Evolutionary conservation across 2,113 vertebrate species (phyloP).

Genomic region (Vidua macroura): DNA sequence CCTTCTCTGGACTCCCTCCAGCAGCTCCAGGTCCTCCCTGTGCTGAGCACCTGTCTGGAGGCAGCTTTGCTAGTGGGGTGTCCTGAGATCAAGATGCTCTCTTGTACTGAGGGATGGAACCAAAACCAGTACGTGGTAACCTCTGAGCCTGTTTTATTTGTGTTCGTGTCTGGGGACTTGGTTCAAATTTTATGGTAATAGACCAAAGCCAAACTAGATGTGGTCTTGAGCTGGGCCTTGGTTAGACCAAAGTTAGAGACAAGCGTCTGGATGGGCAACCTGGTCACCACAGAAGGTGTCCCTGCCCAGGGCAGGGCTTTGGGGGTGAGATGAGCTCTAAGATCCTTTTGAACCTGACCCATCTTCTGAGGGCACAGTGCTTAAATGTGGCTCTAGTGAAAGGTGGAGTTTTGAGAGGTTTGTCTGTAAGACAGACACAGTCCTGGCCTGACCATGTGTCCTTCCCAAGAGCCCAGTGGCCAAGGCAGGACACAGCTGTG

Average conservation of each 20-base stretch:
- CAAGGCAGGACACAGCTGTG: neutral
- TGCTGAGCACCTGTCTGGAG: rapidly evolving
- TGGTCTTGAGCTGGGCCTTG: neutral
- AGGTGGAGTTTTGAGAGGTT: neutral
- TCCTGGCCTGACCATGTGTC: neutral
- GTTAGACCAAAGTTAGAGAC: neutral
- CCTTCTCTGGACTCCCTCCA: neutral
- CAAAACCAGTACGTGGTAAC: rapidly evolving
- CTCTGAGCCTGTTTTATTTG: neutral
- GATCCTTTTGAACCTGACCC: neutral
- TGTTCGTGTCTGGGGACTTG: neutral
- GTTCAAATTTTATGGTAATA: neutral
- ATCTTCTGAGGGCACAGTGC: neutral
- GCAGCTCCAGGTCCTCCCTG: neutral
- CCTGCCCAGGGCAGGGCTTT: neutral
- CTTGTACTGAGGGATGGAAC: neutral
- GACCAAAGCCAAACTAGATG: neutral
- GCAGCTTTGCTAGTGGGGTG: neutral
- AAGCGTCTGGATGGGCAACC: neutral
- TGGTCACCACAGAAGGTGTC: neutral
- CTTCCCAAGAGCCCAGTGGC: neutral
- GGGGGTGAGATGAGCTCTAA: neutral
- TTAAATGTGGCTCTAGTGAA: neutral
- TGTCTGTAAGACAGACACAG: neutral
- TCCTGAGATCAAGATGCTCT: neutral